Evolutionary conservation across 2,888 invertebrate species (phyloP).

Genomic region (Brenthis hecate): DNA sequence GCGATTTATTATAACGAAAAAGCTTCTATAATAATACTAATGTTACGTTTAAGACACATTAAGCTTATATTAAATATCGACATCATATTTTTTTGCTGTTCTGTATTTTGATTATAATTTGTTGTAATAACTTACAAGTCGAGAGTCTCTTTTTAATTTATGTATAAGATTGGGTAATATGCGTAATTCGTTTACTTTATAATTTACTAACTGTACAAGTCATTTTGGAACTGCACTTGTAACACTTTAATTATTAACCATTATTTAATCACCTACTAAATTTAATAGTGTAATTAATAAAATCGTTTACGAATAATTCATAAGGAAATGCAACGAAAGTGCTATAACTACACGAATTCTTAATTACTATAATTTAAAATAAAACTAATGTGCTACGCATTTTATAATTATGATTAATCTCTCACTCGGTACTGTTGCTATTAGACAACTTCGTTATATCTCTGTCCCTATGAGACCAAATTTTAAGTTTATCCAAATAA

Average conservation of each 20-base stretch:
- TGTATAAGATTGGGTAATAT: too few species aligned
- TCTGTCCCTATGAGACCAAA: too few species aligned
- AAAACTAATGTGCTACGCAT: conserved; percentile 7
- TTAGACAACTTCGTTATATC: background rate
- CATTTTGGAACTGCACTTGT: conserved; percentile 5
- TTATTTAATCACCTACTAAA: conserved; percentile 13
- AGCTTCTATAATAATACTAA: conserved; percentile 34
- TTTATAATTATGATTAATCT: conserved; percentile 19
- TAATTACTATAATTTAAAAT: conserved; percentile 13
- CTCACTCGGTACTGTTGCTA: background rate
- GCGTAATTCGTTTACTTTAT: background rate
- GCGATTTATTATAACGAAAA: conserved; percentile 49
- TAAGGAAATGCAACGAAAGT: conserved; percentile 12
- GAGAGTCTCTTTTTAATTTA: too few species aligned
- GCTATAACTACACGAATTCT: background rate
- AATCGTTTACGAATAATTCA: conserved; percentile 19
- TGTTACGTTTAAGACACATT: conserved; percentile 34
- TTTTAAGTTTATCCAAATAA: too few species aligned
- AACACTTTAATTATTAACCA: conserved; percentile 8
- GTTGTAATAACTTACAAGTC: too few species aligned
- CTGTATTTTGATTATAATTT: background rate
- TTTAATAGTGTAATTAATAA: conserved; percentile 19
- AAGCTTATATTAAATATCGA: conserved; percentile 26
- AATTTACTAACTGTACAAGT: background rate
- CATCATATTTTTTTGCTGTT: conserved; percentile 18